Conservation (phyloP, 1,140 invertebrate species). For the Pogonomyrmex californicus region DNA sequence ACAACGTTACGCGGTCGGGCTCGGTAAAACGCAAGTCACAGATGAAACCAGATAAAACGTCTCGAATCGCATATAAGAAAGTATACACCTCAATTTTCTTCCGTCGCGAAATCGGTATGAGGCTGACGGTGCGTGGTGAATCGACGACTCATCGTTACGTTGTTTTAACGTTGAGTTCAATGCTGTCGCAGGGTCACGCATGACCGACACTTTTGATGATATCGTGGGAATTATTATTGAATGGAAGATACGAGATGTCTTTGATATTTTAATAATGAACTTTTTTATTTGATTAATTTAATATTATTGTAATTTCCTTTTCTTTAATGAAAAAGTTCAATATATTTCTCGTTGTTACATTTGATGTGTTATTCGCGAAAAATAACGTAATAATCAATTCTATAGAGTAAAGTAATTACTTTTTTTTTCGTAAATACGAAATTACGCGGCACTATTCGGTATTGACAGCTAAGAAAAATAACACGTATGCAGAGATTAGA, state of each 20-base stretch:
- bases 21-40: conserved; percentile 9
- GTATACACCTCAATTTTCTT: conserved; percentile 5
- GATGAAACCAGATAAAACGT: conserved; percentile 10
- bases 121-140: not conserved
- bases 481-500: conserved; percentile 5
- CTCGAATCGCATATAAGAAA: conserved; percentile 21
- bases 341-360: not conserved
- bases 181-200: conserved; percentile 28
- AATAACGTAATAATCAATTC: not conserved
- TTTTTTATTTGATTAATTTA: not conserved
- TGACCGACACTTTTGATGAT: conserved; percentile 30
- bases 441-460: not conserved
- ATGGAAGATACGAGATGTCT: not conserved
- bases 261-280: not conserved
- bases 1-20: not conserved
- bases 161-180: conserved; percentile 34
- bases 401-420: not conserved
- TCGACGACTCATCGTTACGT: conserved; percentile 39
- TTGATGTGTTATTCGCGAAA: not conserved
- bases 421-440: not conserved
- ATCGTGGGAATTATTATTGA: conserved; percentile 33
- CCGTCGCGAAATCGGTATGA: not conserved
- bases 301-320: not conserved
- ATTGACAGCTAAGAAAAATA: not conserved
- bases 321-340: not conserved